A percentile compares a stretch with the other conserved stretches of the same genome.
Conservation (phyloP, 2,113 vertebrate genomes). For the Phodopus roborovskii region DNA sequence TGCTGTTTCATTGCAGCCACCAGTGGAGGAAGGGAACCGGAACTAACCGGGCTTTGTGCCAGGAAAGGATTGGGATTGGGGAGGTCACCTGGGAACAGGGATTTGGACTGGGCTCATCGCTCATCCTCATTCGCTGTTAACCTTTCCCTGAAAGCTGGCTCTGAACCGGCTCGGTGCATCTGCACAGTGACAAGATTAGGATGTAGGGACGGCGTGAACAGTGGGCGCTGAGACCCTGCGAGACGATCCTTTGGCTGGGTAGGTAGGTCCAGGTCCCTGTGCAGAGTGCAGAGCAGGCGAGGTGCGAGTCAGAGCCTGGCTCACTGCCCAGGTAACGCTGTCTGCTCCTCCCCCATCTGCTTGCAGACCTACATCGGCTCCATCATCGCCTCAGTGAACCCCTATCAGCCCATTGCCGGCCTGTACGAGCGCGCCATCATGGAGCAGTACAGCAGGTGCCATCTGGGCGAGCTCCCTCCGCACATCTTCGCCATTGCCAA, state of each 20-base stretch:
- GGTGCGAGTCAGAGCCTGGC: neutral
- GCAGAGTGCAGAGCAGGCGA: too few relatives aligned
- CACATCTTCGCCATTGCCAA: conserved; percentile 98
- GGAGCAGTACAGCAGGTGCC: conserved; percentile 92
- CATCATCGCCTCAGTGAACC: conserved; percentile 96
- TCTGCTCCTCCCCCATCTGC: neutral
- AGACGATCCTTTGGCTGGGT: neutral
- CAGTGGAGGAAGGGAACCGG: neutral
- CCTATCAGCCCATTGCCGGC: conserved; percentile 92
- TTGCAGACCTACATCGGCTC: conserved; percentile 97
- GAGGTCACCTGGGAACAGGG: neutral
- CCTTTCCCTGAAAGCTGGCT: neutral
- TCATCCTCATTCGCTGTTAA: neutral
- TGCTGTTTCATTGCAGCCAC: neutral
- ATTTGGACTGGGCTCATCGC: neutral
- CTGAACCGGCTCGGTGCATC: neutral
- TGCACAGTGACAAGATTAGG: neutral
- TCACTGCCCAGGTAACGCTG: neutral
- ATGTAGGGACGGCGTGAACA: rapidly evolving
- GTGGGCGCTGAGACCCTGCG: neutral
- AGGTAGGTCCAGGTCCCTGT: neutral
- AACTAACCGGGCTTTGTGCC: neutral
- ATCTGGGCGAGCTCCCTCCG: conserved; percentile 93
- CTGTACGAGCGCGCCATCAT: conserved; percentile 89
- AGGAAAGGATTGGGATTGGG: neutral